Conservation (phyloP, 92 coral and sea anemone species). For the Palythoa grandis region DNA sequence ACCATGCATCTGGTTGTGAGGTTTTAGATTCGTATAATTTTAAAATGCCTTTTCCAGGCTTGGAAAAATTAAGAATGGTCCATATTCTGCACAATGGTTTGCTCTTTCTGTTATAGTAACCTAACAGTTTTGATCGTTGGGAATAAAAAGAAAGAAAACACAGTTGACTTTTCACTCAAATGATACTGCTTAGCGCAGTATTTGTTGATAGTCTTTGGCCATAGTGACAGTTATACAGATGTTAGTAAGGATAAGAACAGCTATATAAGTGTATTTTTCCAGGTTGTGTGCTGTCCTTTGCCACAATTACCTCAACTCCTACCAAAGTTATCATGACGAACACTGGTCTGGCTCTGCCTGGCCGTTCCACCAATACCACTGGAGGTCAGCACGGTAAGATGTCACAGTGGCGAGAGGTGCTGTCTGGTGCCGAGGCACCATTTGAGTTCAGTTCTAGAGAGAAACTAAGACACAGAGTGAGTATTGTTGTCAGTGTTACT, state of each 20-base stretch:
- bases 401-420: conserved; percentile 94
- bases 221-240: background rate
- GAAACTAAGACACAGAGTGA: conserved; percentile 92
- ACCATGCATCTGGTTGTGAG: no score
- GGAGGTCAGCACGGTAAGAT: conserved; percentile 70
- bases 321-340: conserved; percentile 93
- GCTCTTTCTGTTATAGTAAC: no score
- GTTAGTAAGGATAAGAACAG: no score
- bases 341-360: conserved; percentile 86
- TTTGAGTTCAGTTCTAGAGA: conserved; percentile 93
- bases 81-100: no score
- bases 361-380: conserved; percentile 61
- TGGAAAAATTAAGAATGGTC: no score
- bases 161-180: background rate
- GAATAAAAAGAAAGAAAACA: background rate
- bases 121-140: background rate
- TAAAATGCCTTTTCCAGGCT: no score
- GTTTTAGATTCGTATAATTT: no score
- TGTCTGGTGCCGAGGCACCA: conserved; percentile 81
- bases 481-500: background rate
- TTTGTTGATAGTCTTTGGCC: background rate
- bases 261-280: background rate
- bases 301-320: conserved; percentile 85
- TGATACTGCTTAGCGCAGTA: background rate
- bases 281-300: conserved; percentile 88